Conservation (phyloP, 1,140 invertebrate genomes). For the Chironomus striatipennis region DNA sequence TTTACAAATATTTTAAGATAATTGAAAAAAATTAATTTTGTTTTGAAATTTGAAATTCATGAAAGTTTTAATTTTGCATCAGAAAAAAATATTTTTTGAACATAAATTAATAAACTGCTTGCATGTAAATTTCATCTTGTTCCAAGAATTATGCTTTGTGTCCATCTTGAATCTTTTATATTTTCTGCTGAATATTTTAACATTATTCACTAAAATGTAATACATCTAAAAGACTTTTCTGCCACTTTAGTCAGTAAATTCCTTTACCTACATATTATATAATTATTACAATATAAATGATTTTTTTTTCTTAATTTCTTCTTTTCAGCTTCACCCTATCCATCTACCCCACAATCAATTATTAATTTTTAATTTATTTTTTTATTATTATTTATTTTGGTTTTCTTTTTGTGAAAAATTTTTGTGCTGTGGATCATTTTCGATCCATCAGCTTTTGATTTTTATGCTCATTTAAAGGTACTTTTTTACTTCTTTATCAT, state of each 20-base stretch:
- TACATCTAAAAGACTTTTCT: conserved; percentile 21
- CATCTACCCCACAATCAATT: neutral
- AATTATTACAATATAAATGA: conserved; percentile 23
- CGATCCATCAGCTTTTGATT: conserved; percentile 1
- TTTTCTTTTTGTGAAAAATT: neutral
- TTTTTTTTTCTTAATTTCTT: conserved; percentile 3
- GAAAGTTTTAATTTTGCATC: no score
- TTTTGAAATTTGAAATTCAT: no score
- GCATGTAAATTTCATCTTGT: no score
- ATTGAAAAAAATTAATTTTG: no score
- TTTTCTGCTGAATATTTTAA: neutral
- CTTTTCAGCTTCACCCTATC: neutral
- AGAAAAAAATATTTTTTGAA: no score
- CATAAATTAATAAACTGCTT: no score
- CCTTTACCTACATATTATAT: conserved; percentile 7
- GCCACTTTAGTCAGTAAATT: neutral
- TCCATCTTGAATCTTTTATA: neutral
- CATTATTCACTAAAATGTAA: conserved; percentile 22
- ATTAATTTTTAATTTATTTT: neutral
- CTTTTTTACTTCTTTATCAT: conserved; percentile 22
- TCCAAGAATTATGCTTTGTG: no score
- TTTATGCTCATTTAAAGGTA: conserved; percentile 22
- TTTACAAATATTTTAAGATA: no score
- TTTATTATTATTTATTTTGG: conserved; percentile 1
- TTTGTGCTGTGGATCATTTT: neutral